phyloP scores from a whole-genome alignment of 2,888 invertebrate genomes.

The Agriotes lineatus region DNA sequence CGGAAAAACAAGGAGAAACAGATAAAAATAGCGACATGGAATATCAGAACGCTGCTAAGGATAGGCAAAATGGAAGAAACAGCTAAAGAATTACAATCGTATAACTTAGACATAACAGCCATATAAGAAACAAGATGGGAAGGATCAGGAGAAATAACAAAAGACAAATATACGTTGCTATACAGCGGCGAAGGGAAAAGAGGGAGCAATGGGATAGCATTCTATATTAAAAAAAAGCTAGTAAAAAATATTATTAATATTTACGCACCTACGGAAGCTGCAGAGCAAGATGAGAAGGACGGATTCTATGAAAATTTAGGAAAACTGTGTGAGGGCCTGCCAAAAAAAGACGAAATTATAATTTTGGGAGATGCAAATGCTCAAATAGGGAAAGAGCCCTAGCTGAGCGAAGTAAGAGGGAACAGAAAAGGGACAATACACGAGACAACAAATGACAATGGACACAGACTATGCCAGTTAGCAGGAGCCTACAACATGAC shows the following conservation, averaged over 20 bases:
- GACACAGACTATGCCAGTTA: constrained; percentile 12
- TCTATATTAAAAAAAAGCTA: constrained; percentile 1
- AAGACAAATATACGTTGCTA: constrained; percentile 9
- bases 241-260: constrained; percentile 5
- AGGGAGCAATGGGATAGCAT: constrained; percentile 1
- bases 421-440: too few relatives aligned
- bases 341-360: constrained; percentile 12
- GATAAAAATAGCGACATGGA: background rate
- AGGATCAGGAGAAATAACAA: constrained; percentile 12
- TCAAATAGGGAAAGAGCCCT: constrained; percentile 13
- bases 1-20: too few relatives aligned
- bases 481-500: constrained; percentile 4
- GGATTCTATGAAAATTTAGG: background rate
- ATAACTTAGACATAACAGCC: constrained; percentile 3
- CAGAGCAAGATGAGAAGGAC: constrained; percentile 9
- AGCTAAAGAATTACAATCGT: constrained; percentile 4
- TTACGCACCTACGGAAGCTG: background rate
- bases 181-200: background rate
- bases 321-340: background rate
- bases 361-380: constrained; percentile 3
- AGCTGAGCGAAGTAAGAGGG: too few relatives aligned
- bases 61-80: constrained; percentile 10
- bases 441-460: constrained; percentile 5
- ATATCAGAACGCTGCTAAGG: constrained; percentile 10
- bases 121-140: constrained; percentile 15